Percentiles rank a stretch among this genome's conserved stretches.
Conservation (phyloP, 2,888 invertebrate species). For the Ochropleura plecta region DNA sequence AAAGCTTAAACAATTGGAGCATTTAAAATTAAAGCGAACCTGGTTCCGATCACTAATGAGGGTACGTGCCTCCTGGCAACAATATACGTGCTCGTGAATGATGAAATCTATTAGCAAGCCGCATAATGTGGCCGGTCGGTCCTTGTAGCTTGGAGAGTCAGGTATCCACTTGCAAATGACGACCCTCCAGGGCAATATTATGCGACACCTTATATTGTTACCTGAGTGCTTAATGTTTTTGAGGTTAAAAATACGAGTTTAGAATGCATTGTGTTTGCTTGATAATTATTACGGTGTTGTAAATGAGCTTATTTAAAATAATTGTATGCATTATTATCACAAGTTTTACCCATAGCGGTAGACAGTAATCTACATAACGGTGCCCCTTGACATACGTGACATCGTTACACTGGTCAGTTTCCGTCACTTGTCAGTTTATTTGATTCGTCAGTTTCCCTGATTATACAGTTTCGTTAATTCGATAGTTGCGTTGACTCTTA, state of each 20-base stretch:
- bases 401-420: no score
- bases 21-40: neutral
- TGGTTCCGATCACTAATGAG: conserved; percentile 13
- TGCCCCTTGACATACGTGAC: no score
- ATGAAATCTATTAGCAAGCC: conserved; percentile 15
- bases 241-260: neutral
- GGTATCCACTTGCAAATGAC: conserved; percentile 32
- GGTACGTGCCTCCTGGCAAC: conserved; percentile 5
- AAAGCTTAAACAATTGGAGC: neutral
- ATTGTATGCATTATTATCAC: neutral
- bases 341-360: neutral
- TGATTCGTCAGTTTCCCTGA: no score
- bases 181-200: neutral
- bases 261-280: neutral
- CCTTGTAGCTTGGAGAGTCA: conserved; percentile 1
- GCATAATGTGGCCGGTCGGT: neutral
- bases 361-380: neutral
- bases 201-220: neutral
- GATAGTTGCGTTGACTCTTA: no score
- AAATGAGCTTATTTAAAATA: neutral
- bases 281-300: neutral
- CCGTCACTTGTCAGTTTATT: no score
- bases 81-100: neutral
- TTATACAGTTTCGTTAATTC: no score
- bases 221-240: neutral